Evolutionary conservation across 2,797 vertebrate species (phyloP), one percentile per base, ranked within the genome.

Genomic region (Tarsius wallacei): DNA sequence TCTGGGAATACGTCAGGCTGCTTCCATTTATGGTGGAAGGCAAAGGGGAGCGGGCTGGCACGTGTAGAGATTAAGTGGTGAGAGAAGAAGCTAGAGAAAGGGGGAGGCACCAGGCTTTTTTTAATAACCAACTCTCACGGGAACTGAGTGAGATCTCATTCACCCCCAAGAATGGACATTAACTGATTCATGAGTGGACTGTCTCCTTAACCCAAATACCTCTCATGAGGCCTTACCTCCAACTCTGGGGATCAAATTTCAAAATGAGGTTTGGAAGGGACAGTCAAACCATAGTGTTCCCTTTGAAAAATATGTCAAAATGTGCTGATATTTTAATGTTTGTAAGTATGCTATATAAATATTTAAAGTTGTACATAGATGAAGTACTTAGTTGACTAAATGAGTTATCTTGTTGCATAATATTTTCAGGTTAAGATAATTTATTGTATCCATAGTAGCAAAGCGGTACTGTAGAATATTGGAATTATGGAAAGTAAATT

Each of bases 401-500:
- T 87, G 70, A 84, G 64, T 93, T 5, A 33, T 70, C 21, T 59
- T 90, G 6, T 57, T 87, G 26, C 26, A 90, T 42, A 81, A 51
- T 91, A 82, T 70, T 91, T 96, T 95, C 33, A 78, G 21, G 66
- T 94, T 93, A 95, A 84, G 77, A 26, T 9, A 94, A 87, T 87
- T 91, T 9, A 76, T 82, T 87, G 3, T 86, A 28, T 82, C 53
- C 31, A 49, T 71, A n/a, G 59, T 97, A 94, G 8, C 55, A 93
- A 96, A 93, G 21, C 33, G 12, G 6, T 73, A 89, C 16, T 96
- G 15, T 88, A 47, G 15, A 53, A 84, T 71, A n/a, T 90, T 96
- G 17, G 49, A 94, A 87, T 70, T 85, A 78, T 55, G 19, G 14
- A 36, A 90, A 93, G 36, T 86, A 93, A 93, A 93, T 96, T 70